Base-by-base conservation (phyloP, 2,797 vertebrate species). In the Mus caroli region DNA sequence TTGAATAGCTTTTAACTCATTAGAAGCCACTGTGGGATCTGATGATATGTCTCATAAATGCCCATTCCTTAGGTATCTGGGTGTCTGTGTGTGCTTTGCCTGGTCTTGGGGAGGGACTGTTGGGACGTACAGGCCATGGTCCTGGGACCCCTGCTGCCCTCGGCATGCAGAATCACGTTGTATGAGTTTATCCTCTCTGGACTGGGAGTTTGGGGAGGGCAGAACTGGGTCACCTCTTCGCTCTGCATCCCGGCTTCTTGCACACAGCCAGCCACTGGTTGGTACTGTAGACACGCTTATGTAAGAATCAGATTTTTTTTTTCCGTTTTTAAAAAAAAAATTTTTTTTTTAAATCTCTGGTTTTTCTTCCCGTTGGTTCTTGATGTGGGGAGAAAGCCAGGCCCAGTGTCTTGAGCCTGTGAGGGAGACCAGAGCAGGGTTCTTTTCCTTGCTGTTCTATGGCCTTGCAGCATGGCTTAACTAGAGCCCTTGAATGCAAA, bases 401-500 rank as follows among this genome's bases (percentile, higher is more conserved):
- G 54, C 77, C 73, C 87, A 43, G 94, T n/a, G 20, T 85, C 80
- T 69, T 79, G 67, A 88, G 80, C 80, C 28, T 3, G 92, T 54
- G n/a, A 76, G 64, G 90, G 80, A 94, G 95, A 83, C 60, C 77
- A 89, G 94, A 79, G 31, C 26, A 34, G 69, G 92, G 94, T 89
- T 86, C 92, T 92, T 94, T 67, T 75, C 43, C 95, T 90, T n/a
- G 84, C 93, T 76, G 87, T 40, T 46, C 71, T 26, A 1, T 17
- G 92, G 96, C 93, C 73, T 86, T 60, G 43, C 94, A 86, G 87
- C 79, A 60, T 62, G 87, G 85, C 91, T 98, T 97, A 50, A 92
- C 83, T 50, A 84, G 93, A 96, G 94, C 86, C 69, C 77, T 15
- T 2, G 15, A 95, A 95, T 96, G 76, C 95, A 96, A 97, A 97